Conservation (phyloP, 2,113 vertebrate species). For the Equus przewalskii region DNA sequence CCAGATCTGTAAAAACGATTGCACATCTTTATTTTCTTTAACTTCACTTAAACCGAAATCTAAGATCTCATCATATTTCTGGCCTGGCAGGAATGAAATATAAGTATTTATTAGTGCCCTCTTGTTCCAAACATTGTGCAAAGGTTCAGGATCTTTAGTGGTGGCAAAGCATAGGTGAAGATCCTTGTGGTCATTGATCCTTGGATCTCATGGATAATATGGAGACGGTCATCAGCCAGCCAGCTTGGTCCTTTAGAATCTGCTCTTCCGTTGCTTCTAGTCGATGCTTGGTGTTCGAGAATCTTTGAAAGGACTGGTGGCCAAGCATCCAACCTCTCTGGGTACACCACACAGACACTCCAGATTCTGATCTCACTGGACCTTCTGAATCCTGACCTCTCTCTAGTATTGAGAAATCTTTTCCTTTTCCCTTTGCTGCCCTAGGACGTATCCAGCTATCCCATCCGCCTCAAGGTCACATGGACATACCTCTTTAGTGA, state of each 20-base stretch:
- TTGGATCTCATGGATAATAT: not conserved
- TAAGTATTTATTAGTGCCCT: not conserved
- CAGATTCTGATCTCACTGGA: not conserved
- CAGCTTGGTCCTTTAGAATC: not conserved
- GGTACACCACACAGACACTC: not conserved
- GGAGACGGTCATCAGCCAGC: not conserved
- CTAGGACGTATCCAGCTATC: not conserved
- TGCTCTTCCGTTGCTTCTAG: not conserved
- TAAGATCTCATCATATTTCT: constrained; percentile 3
- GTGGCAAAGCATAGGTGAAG: not conserved
- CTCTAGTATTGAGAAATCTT: not conserved
- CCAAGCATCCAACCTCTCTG: not conserved
- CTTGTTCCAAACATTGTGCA: not conserved
- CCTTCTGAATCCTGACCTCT: constrained; percentile 37
- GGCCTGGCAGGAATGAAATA: not conserved
- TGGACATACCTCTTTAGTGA: not conserved
- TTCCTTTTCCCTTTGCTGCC: not conserved
- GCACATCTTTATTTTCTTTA: constrained; percentile 36
- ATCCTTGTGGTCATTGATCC: not conserved
- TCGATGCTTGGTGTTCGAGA: not conserved
- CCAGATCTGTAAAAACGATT: not conserved
- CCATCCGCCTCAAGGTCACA: not conserved
- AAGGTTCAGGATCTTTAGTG: not conserved
- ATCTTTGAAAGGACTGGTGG: not conserved
- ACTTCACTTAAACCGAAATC: not conserved